Evolutionary conservation across 2,888 invertebrate genomes (phyloP), one percentile per base, ranked within the genome.

Genomic region (Ectobius pallidus): DNA sequence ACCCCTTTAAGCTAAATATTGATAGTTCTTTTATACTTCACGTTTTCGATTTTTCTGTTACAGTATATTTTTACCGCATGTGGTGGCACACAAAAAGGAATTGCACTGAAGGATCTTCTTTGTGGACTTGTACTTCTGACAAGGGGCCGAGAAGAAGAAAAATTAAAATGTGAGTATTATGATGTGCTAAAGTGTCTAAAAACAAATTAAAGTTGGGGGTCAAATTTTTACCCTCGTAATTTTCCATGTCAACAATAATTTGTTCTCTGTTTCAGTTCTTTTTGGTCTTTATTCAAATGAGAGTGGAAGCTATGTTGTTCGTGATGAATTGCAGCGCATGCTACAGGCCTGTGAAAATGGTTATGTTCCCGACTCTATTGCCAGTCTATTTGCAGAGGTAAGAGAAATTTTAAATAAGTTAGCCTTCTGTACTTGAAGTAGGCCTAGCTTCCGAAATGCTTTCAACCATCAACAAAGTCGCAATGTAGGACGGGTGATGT

Each of bases 251-350:
- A n/a, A n/a, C n/a, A n/a, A n/a, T n/a, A 4, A 6, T 44, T 27
- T 34, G 14, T 27, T 46, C 14, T 65, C 55, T n/a, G 14, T 49
- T 79, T 84, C 91, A 86, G 95, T 95, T 83, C 86, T 95, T 39
- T 95, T 94, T 90, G 91, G 92, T 20, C 86, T 95, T 71, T 95
- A 95, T 82, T 91, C 92, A 75, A 94, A 93, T 81, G 95, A 95
- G 81, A 88, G 89, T 75, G 91, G 90, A 76, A 89, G 89, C 6
- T 88, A 91, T 79, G 91, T 95, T 52, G 86, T 89, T 76, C 91
- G 91, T 80, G 87, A 88, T 69, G 94, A 95, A 76, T 93, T 95
- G 80, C 87, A 90, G 18, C 85, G 86, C 49, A 80, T 84, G 74
- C 81, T 86, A 11, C 80, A 84, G 74, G 83, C 83, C 18, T 83